Evolutionary conservation across 2,797 vertebrate species (phyloP).

Genomic region (Leuciscus waleckii): DNA sequence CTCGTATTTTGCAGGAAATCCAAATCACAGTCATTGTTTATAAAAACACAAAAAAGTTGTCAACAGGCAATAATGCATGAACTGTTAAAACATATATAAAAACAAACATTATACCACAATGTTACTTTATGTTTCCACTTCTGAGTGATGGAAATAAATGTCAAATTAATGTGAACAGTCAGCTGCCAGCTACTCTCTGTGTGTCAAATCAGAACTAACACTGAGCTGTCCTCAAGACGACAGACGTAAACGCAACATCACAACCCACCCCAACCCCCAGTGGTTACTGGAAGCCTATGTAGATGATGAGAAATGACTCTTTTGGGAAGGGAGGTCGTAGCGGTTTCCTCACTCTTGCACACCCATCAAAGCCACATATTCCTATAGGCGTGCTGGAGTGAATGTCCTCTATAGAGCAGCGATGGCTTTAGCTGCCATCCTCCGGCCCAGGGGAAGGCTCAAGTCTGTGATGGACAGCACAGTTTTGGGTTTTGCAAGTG

Average conservation of each 20-base stretch:
- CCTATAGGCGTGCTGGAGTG: not conserved
- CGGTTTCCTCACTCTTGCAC: not conserved
- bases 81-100: not conserved
- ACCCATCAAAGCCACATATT: not conserved
- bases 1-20: not conserved
- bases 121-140: not conserved
- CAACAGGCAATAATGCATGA: not conserved
- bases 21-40: not conserved
- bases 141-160: not conserved
- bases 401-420: constrained; percentile 80
- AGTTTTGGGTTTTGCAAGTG: constrained; percentile 91
- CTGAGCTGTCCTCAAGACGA: constrained; percentile 9
- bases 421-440: constrained; percentile 96
- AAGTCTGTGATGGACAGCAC: constrained; percentile 95
- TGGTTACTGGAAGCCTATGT: not conserved
- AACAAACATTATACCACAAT: not conserved
- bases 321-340: not conserved
- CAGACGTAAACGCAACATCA: not conserved
- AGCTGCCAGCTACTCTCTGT: constrained; percentile 1
- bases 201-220: constrained; percentile 50
- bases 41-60: constrained; percentile 3
- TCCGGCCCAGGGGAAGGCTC: constrained; percentile 90
- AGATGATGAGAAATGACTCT: not conserved
- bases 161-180: not conserved
- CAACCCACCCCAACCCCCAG: not conserved